Percentiles rank a stretch among this genome's conserved stretches.
phyloP scores from a whole-genome alignment of 2,888 invertebrate genomes.

The Drosophila nigritarsus region DNA sequence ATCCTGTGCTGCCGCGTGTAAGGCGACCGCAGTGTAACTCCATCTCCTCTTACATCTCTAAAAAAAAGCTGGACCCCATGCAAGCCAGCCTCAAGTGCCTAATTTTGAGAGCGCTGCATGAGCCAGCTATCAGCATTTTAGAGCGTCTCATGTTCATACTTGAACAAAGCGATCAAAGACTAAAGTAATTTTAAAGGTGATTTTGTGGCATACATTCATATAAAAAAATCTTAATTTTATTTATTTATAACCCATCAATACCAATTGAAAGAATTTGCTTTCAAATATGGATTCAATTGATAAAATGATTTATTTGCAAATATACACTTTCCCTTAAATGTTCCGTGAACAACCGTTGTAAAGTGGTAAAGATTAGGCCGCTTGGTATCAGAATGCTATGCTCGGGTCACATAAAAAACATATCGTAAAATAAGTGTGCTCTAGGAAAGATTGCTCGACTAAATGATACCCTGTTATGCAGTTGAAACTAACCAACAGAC shows the following conservation, averaged over 20 bases:
- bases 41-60: too few species aligned
- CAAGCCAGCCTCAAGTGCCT: too few species aligned
- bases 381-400: constrained; percentile 20
- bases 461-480: background rate
- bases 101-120: too few species aligned
- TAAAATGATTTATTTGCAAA: background rate
- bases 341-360: constrained; percentile 14
- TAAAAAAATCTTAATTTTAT: background rate
- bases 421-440: background rate
- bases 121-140: too few species aligned
- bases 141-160: too few species aligned
- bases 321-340: background rate
- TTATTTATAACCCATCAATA: background rate
- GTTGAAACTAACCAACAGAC: background rate
- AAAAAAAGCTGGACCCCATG: too few species aligned
- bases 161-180: background rate
- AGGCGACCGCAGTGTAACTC: too few species aligned
- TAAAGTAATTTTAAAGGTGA: background rate
- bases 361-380: constrained; percentile 1
- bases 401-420: constrained; percentile 36
- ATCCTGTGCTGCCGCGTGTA: too few species aligned
- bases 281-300: background rate
- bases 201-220: background rate
- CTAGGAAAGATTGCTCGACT: background rate
- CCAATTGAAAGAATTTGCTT: background rate